Percentiles rank a stretch among this genome's conserved stretches.
phyloP scores from a whole-genome alignment of 2,797 vertebrate genomes.

The Remorina albescens region DNA sequence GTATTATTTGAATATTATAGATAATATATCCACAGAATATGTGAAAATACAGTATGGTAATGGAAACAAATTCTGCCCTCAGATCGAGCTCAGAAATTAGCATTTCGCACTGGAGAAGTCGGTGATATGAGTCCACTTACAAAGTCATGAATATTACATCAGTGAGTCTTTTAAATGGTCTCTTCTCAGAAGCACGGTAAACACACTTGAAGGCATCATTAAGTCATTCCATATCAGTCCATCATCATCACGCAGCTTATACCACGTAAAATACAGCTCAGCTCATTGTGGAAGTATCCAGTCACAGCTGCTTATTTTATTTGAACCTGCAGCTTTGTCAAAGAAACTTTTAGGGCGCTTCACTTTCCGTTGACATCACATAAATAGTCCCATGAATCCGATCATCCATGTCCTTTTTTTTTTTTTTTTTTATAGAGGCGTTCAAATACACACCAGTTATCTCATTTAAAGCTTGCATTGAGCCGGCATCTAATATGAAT shows the following conservation, averaged over 20 bases:
- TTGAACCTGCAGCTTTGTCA: slow-evolving; percentile 52
- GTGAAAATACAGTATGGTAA: slow-evolving; percentile 4
- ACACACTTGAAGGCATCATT: slow-evolving; percentile 67
- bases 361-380: slow-evolving; percentile 13
- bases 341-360: slow-evolving; percentile 40
- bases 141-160: slow-evolving; percentile 73
- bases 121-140: slow-evolving; percentile 50
- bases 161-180: slow-evolving; percentile 59
- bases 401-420: slow-evolving; percentile 22
- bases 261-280: slow-evolving; percentile 31
- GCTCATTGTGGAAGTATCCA: slow-evolving; percentile 45
- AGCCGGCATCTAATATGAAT: slow-evolving; percentile 31
- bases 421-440: slow-evolving; percentile 24
- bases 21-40: neutral
- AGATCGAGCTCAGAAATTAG: slow-evolving; percentile 37
- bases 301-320: slow-evolving; percentile 38
- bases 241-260: slow-evolving; percentile 30
- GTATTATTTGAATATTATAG: too few relatives aligned
- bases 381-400: neutral
- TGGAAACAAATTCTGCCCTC: slow-evolving; percentile 21
- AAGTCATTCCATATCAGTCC: slow-evolving; percentile 48
- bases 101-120: slow-evolving; percentile 29
- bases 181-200: slow-evolving; percentile 70
- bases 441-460: slow-evolving; percentile 41
- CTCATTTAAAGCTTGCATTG: slow-evolving; percentile 37